Base-by-base conservation (phyloP, 2,113 vertebrate genomes). In the Dipodomys spectabilis region DNA sequence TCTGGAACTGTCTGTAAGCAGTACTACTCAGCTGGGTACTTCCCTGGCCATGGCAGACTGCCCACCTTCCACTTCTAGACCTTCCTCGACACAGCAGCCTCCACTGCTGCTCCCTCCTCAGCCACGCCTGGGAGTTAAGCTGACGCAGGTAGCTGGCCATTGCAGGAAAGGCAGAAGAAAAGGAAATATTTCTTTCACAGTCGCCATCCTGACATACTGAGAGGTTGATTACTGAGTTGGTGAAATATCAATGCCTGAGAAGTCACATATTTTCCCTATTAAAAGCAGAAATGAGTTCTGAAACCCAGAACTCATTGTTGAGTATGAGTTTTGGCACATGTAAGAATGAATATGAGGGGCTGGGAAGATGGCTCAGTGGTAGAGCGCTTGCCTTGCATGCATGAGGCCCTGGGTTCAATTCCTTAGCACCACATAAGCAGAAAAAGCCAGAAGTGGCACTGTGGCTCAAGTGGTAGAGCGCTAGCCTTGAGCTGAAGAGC, bases 191-290 rank as follows among this genome's bases (percentile, higher is more conserved):
- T 20, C 4, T 25, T 49, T 23, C 19, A 1, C 6, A 2, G 5
- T 6, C 20, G 15, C 1, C 18, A 49, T 16, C 30, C 35, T 30
- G 7, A 13, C 5, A 16, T 8, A 12, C 0, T 1, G 23, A 71
- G 20, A 30, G 10, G 0, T 60, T n/a, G 16, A 11, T 68, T 18
- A 20, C 45, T 7, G 9, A 68, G 27, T 32, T 0, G 77, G 53
- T 64, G 4, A 62, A 78, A 5, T 11, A 10, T 3, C 19, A 32
- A n/a, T 5, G 7, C 1, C n/a, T 4, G 1, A 82, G 30, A 72
- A 92, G 57, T 5, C 71, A 62, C 69, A 62, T 5, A n/a, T 18
- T 35, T 82, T 35, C 60, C 49, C 65, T 71, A 45, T 23, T 78
- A 49, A 53, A 82, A 92, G 25, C 2, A 39, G 81, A 74, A 57